A percentile compares a stretch with the other conserved stretches of the same genome.
Evolutionary conservation across 1,140 invertebrate genomes (phyloP).

Genomic region (Trachymyrmex septentrionalis): DNA sequence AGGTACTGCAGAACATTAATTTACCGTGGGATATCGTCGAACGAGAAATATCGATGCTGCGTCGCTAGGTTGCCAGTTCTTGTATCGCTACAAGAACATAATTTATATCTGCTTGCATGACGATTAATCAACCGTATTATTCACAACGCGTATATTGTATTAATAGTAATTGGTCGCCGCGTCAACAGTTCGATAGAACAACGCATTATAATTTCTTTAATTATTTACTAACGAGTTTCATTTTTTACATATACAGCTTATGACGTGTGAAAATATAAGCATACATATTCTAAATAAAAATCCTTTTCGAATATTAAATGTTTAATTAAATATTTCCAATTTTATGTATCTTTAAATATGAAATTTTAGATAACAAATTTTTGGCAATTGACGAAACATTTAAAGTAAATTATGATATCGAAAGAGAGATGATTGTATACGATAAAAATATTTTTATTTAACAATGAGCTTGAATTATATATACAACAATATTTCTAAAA

Average conservation of each 20-base stretch:
- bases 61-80: constrained; percentile 49
- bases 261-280: neutral
- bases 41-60: constrained; percentile 54
- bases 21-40: constrained; percentile 50
- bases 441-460: neutral
- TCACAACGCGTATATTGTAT: constrained; percentile 36
- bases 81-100: constrained; percentile 34
- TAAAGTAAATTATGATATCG: neutral
- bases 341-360: neutral
- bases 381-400: neutral
- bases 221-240: neutral
- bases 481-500: neutral
- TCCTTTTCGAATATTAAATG: neutral
- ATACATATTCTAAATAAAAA: neutral
- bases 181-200: constrained; percentile 15
- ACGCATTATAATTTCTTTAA: constrained; percentile 41
- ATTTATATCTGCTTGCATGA: constrained; percentile 42
- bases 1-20: constrained; percentile 52
- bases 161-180: constrained; percentile 42
- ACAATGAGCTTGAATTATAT: neutral
- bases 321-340: neutral
- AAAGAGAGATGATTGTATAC: neutral
- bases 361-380: neutral
- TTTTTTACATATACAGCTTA: neutral
- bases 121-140: constrained; percentile 61